phyloP scores from a whole-genome alignment of 2,888 invertebrate genomes.

The Drosophila anomelani region DNA sequence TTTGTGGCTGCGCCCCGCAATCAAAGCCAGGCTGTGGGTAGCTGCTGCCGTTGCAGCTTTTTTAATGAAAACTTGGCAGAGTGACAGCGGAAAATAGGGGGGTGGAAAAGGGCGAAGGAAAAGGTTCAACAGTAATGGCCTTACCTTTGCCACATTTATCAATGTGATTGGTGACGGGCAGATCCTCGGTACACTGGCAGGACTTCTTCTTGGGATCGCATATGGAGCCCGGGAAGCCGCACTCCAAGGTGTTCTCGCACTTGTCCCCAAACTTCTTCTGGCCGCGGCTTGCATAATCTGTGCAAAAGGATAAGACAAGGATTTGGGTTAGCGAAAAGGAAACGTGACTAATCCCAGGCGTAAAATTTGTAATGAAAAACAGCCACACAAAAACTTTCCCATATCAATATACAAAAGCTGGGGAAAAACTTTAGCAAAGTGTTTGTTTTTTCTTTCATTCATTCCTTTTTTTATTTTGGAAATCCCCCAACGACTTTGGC shows the following conservation, averaged over 20 bases:
- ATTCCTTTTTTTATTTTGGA: background rate
- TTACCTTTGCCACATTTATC: slow-evolving; percentile 94
- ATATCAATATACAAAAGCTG: slow-evolving; percentile 45
- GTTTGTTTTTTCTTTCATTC: slow-evolving; percentile 37
- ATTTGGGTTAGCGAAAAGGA: slow-evolving; percentile 5
- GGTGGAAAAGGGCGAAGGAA: background rate
- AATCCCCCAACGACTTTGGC: slow-evolving; percentile 71
- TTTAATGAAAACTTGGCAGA: slow-evolving; percentile 76
- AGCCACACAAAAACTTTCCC: slow-evolving; percentile 61
- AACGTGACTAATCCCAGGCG: slow-evolving; percentile 63
- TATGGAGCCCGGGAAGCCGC: slow-evolving; percentile 90
- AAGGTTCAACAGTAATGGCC: slow-evolving; percentile 25
- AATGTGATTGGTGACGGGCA: slow-evolving; percentile 91
- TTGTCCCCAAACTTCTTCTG: slow-evolving; percentile 90
- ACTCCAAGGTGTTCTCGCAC: slow-evolving; percentile 89
- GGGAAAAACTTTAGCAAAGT: slow-evolving; percentile 51
- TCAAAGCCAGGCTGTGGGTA: slow-evolving; percentile 57
- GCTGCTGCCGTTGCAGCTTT: slow-evolving; percentile 57
- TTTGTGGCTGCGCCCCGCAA: slow-evolving; percentile 49
- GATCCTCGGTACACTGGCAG: slow-evolving; percentile 90
- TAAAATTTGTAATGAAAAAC: slow-evolving; percentile 71
- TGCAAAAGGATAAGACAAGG: slow-evolving; percentile 3
- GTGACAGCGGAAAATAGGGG: slow-evolving; percentile 56
- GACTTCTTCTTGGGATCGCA: slow-evolving; percentile 89
- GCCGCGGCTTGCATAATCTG: slow-evolving; percentile 86